These are phyloP conservation scores for Orchestia grillus DNA, from an alignment of 1,140 invertebrate species.

Conservation along the genomic window DNA sequence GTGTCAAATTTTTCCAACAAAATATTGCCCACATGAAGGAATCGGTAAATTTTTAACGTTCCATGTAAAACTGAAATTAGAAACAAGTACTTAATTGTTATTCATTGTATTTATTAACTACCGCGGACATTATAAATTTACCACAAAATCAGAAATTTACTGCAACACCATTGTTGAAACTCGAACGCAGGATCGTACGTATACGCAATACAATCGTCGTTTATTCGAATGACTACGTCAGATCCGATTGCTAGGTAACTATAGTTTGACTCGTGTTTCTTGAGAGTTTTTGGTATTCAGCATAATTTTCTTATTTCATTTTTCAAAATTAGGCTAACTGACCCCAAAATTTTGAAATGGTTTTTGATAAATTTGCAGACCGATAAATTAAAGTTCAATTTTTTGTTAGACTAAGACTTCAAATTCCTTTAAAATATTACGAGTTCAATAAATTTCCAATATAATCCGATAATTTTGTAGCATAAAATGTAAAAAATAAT, in stretches of 20 bases:
- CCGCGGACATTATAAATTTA: background rate
- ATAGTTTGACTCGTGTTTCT: background rate
- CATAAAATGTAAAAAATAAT: too few relatives aligned
- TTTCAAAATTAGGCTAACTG: too few relatives aligned
- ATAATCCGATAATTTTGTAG: too few relatives aligned
- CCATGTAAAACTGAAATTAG: background rate
- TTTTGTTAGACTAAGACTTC: too few relatives aligned
- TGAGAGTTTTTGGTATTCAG: background rate
- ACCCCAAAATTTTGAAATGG: too few relatives aligned
- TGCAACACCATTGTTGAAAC: background rate
- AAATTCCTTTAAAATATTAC: too few relatives aligned
- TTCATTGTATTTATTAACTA: background rate
- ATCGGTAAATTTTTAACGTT: background rate
- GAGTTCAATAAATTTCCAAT: too few relatives aligned
- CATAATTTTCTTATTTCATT: background rate
- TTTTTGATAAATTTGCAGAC: too few relatives aligned
- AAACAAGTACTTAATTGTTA: background rate
- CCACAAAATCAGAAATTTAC: background rate
- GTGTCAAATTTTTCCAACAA: background rate
- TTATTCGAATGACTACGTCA: background rate
- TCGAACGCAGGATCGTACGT: background rate
- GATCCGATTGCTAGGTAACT: background rate
- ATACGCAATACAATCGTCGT: background rate
- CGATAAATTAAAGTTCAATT: too few relatives aligned
- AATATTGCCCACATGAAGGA: background rate